Evolutionary conservation across 2,888 invertebrate genomes (phyloP).

Genomic region (Neoascia interrupta): DNA sequence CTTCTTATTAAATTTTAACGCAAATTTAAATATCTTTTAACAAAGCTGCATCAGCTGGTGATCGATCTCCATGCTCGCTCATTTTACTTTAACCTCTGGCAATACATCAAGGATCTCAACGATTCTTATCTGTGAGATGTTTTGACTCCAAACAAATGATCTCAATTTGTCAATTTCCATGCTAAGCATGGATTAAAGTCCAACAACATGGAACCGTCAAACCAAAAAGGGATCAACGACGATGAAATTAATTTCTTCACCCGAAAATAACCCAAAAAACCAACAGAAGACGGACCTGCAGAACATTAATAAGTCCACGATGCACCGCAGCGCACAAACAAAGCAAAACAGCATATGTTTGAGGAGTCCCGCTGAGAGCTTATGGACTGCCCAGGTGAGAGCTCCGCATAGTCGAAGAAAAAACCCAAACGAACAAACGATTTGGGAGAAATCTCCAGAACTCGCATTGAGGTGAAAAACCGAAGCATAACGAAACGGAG

Average conservation of each 20-base stretch:
- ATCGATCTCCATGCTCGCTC: conserved; percentile 52
- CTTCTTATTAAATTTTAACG: too few relatives aligned
- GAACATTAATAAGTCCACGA: conserved; percentile 43
- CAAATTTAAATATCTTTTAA: neutral
- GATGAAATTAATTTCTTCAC: conserved; percentile 65
- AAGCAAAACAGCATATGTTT: conserved; percentile 58
- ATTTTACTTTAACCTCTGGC: conserved; percentile 36
- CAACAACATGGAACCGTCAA: conserved; percentile 16
- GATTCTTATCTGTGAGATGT: conserved; percentile 75
- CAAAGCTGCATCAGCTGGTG: conserved; percentile 7
- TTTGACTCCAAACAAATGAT: conserved; percentile 79
- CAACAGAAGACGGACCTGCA: conserved; percentile 38
- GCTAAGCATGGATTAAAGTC: conserved; percentile 63
- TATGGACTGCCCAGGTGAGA: conserved; percentile 53
- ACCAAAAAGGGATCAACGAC: conserved; percentile 52
- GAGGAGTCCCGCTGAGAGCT: conserved; percentile 66
- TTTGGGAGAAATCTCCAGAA: conserved; percentile 23
- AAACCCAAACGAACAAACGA: too few relatives aligned
- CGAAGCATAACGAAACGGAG: conserved; percentile 62
- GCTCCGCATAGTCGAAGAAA: too few relatives aligned
- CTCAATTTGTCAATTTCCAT: conserved; percentile 77
- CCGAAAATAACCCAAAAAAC: conserved; percentile 59
- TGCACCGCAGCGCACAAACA: conserved; percentile 25
- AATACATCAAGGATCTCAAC: conserved; percentile 58
- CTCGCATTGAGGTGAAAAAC: conserved; percentile 5